A percentile compares a stretch with the other conserved stretches of the same genome.
phyloP scores from a whole-genome alignment of 1,140 invertebrate species.

The Aphelenchoides avenae region DNA sequence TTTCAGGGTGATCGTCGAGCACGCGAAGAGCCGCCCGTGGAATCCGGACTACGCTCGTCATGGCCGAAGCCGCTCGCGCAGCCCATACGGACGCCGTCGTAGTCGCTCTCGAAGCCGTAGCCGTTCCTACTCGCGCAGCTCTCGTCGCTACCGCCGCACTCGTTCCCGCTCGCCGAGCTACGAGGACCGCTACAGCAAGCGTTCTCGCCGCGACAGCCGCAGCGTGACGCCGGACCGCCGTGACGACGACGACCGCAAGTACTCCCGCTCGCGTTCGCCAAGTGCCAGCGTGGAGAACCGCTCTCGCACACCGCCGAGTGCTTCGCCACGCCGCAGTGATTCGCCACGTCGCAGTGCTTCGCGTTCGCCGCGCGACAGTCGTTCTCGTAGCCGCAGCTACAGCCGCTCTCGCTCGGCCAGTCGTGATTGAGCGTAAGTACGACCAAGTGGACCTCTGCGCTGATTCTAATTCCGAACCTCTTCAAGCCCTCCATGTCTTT shows the following conservation, averaged over 20 bases:
- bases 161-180: conserved; percentile 5
- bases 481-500: too few relatives aligned
- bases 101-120: conserved; percentile 13
- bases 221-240: not conserved
- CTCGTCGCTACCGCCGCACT: conserved; percentile 9
- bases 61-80: conserved; percentile 15
- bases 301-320: conserved; percentile 19
- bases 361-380: conserved; percentile 6
- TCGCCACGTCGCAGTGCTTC: not conserved
- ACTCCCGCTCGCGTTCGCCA: conserved; percentile 12
- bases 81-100: conserved; percentile 10
- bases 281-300: conserved; percentile 11
- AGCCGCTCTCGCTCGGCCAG: conserved; percentile 18
- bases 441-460: too few relatives aligned
- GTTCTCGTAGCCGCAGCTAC: conserved; percentile 14
- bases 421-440: too few relatives aligned
- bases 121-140: not conserved
- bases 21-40: conserved; percentile 41
- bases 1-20: conserved; percentile 42
- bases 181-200: not conserved
- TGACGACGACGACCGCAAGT: not conserved
- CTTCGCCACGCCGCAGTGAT: conserved; percentile 9
- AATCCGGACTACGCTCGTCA: conserved; percentile 13
- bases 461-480: too few relatives aligned
- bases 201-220: too few relatives aligned